Percentiles rank a stretch among this genome's conserved stretches.
phyloP scores from a whole-genome alignment of 2,888 invertebrate species.

The Pterostichus niger region DNA sequence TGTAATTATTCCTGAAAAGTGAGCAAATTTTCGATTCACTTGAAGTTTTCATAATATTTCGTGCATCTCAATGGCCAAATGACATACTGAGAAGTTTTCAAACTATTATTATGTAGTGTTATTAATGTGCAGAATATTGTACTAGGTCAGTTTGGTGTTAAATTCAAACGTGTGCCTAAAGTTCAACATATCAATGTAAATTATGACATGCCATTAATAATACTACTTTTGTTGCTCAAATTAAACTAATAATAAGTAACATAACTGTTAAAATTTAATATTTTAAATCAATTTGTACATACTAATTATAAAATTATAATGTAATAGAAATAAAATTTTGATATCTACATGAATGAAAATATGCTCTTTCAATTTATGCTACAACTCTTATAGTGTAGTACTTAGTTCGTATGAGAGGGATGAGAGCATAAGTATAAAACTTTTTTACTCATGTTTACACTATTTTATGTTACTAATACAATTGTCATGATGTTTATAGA shows the following conservation, averaged over 20 bases:
- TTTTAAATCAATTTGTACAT: slow-evolving; percentile 66
- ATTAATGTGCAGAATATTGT: slow-evolving; percentile 59
- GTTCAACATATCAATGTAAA: slow-evolving; percentile 60
- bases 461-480: no score
- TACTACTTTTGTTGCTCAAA: slow-evolving; percentile 66
- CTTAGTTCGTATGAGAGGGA: no score
- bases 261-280: slow-evolving; percentile 66
- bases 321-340: slow-evolving; percentile 62
- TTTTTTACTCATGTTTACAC: not conserved
- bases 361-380: not conserved
- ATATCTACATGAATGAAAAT: slow-evolving; percentile 60
- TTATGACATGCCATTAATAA: slow-evolving; percentile 61
- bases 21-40: slow-evolving; percentile 34
- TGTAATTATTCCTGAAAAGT: not conserved
- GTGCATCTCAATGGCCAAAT: slow-evolving; percentile 63
- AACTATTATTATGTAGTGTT: slow-evolving; percentile 58
- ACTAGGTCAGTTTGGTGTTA: slow-evolving; percentile 49
- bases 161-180: slow-evolving; percentile 59
- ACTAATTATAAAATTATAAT: slow-evolving; percentile 60
- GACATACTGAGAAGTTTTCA: slow-evolving; percentile 19
- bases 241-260: slow-evolving; percentile 55
- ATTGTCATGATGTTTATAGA: no score
- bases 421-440: no score
- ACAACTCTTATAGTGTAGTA: not conserved
- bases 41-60: not conserved